Conservation (phyloP, 2,113 vertebrate genomes). For the Taurulus bubalis region DNA sequence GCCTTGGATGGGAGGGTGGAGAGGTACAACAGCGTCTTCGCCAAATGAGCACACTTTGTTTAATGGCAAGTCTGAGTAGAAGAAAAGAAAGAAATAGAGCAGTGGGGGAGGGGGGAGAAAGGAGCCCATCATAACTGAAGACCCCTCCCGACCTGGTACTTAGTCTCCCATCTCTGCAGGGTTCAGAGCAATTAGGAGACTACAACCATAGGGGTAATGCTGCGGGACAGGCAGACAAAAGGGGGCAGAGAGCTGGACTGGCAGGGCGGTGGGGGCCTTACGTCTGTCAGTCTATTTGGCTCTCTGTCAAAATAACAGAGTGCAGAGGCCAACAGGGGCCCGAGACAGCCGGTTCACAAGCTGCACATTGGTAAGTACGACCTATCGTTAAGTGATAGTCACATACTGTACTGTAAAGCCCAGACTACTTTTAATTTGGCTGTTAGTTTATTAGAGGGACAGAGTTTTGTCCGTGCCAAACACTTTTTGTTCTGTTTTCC, state of each 20-base stretch:
- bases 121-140: constrained; percentile 36
- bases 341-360: constrained; percentile 42
- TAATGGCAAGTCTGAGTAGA: constrained; percentile 57
- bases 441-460: not conserved
- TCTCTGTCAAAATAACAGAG: constrained; percentile 70
- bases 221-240: constrained; percentile 82
- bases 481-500: not conserved
- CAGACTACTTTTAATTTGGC: not conserved
- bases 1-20: constrained; percentile 5
- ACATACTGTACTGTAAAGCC: not conserved
- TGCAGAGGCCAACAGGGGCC: constrained; percentile 36
- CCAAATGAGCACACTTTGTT: constrained; percentile 75
- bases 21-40: constrained; percentile 47
- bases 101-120: not conserved
- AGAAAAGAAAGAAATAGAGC: constrained; percentile 38
- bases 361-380: constrained; percentile 31
- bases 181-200: constrained; percentile 81
- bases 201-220: constrained; percentile 78
- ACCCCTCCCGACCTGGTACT: constrained; percentile 59
- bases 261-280: constrained; percentile 58
- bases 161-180: constrained; percentile 68
- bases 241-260: constrained; percentile 56
- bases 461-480: not conserved
- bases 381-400: constrained; percentile 23
- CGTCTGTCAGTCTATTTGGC: constrained; percentile 70